These are phyloP conservation scores for Eidolon dupreanum DNA, from an alignment of 2,797 vertebrate genomes.

Conservation along the genomic window DNA sequence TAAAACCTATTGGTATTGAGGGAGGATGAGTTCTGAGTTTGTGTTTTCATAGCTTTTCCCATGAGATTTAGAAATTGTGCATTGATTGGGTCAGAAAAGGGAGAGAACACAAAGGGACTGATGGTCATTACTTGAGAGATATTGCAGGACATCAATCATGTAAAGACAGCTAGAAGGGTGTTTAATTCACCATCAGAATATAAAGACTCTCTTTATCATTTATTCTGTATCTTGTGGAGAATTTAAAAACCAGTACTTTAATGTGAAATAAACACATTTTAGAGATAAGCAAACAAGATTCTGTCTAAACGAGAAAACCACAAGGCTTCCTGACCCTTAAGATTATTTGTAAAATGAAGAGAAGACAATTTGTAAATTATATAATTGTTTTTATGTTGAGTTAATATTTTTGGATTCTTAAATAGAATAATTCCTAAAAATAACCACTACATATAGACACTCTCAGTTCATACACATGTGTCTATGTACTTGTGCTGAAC, in stretches of 20 bases:
- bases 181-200: background rate
- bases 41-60: background rate
- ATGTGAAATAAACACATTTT: background rate
- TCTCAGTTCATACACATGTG: fast-evolving
- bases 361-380: background rate
- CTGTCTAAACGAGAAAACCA: background rate
- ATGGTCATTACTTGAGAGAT: background rate
- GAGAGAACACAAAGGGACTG: background rate
- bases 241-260: background rate
- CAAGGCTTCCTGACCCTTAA: background rate
- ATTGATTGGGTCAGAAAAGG: background rate
- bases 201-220: background rate
- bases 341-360: background rate
- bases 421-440: background rate
- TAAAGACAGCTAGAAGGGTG: background rate
- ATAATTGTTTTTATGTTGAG: background rate
- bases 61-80: background rate
- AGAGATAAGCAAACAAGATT: background rate
- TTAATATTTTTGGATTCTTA: background rate
- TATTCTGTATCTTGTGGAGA: background rate
- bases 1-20: background rate
- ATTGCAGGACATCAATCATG: background rate
- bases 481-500: background rate
- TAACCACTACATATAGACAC: background rate
- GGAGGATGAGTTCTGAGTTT: background rate